Evolutionary conservation across 2,888 invertebrate species (phyloP).

Genomic region (Seira sanloemensis): DNA sequence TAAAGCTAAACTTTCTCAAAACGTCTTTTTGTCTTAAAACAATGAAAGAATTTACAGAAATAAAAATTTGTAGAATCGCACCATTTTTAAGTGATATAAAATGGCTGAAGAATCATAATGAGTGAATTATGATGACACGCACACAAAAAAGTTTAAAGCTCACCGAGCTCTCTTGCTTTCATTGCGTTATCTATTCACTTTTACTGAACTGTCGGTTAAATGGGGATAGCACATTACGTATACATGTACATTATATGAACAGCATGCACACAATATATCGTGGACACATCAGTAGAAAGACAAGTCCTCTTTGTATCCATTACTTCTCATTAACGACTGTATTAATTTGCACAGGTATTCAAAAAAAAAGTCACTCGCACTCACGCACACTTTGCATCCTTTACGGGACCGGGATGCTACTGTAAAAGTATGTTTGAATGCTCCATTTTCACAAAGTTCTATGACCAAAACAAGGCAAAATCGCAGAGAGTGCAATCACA

Average conservation of each 20-base stretch:
- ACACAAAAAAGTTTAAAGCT: background rate
- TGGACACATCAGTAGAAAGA: no score
- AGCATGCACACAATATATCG: no score
- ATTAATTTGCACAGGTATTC: conserved; percentile 10
- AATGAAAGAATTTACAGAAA: background rate
- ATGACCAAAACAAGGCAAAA: conserved; percentile 37
- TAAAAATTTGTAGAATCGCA: conserved; percentile 1
- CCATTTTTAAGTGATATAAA: background rate
- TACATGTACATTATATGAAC: no score
- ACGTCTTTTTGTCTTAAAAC: background rate
- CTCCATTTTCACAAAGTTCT: conserved; percentile 32
- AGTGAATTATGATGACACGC: background rate
- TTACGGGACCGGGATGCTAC: conserved; percentile 3
- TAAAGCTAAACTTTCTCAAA: background rate
- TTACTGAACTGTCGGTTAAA: background rate
- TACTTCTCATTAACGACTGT: background rate
- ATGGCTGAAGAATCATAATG: background rate
- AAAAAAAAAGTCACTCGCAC: conserved; percentile 2
- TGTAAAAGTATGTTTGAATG: conserved; percentile 19
- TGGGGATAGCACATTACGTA: background rate
- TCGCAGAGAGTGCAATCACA: conserved; percentile 43
- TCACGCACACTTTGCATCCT: background rate
- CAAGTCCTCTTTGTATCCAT: background rate
- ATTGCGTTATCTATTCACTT: background rate
- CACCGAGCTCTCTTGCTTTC: background rate